These are phyloP conservation scores for Sepioteuthis lessoniana DNA, from an alignment of 2,888 invertebrate species.

Conservation along the genomic window DNA sequence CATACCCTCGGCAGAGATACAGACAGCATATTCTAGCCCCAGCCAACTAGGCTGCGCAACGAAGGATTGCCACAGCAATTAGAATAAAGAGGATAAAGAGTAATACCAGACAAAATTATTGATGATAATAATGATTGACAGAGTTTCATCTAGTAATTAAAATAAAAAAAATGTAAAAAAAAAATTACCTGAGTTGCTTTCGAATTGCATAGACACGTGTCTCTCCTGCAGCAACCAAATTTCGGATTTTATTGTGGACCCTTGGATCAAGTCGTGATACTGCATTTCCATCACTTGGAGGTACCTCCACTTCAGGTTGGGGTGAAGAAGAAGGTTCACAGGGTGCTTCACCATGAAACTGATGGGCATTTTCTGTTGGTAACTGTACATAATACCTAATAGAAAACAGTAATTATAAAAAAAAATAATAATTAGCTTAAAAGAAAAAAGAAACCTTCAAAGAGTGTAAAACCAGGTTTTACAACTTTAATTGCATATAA, in stretches of 20 bases:
- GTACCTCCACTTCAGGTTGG: neutral
- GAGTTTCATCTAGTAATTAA: neutral
- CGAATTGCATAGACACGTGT: slow-evolving; percentile 71
- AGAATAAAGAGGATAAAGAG: no score
- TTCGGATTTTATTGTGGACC: slow-evolving; percentile 71
- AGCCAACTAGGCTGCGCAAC: no score
- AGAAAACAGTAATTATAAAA: neutral
- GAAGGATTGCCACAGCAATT: no score
- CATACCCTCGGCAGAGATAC: no score
- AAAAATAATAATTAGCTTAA: no score
- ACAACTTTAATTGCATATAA: no score
- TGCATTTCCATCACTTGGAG: slow-evolving; percentile 44
- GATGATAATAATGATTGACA: no score
- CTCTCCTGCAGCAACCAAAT: slow-evolving; percentile 72
- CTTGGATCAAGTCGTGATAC: slow-evolving; percentile 68
- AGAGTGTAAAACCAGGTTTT: no score
- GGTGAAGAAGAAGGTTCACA: slow-evolving; percentile 50
- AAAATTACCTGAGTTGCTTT: slow-evolving; percentile 69
- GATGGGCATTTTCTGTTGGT: slow-evolving; percentile 74
- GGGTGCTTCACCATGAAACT: slow-evolving; percentile 68
- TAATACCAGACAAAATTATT: no score
- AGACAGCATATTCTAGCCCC: no score
- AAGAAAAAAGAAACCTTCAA: neutral
- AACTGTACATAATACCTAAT: slow-evolving; percentile 74
- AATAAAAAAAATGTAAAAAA: neutral